A percentile compares a stretch with the other conserved stretches of the same genome.
Conservation (phyloP, 1,140 invertebrate species). For the Cherax destructor region DNA sequence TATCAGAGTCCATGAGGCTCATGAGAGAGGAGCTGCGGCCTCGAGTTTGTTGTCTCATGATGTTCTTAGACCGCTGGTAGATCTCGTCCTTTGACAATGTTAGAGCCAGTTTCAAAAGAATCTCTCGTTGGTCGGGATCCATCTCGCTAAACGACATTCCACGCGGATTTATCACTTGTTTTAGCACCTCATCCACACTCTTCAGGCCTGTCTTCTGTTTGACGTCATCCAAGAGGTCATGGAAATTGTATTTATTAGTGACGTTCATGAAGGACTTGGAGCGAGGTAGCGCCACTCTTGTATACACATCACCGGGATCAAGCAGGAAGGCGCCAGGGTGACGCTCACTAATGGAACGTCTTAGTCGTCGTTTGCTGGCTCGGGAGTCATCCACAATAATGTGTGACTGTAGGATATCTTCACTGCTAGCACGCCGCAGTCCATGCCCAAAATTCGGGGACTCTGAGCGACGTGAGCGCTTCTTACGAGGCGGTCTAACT, state of each 20-base stretch:
- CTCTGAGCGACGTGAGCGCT: constrained; percentile 24
- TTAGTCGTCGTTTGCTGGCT: constrained; percentile 30
- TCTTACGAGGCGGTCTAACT: constrained; percentile 63
- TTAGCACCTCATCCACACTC: constrained; percentile 90
- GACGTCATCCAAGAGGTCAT: constrained; percentile 73
- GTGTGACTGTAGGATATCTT: constrained; percentile 62
- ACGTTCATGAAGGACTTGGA: constrained; percentile 70
- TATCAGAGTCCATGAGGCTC: constrained; percentile 73
- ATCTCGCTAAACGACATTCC: constrained; percentile 95
- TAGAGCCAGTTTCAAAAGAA: constrained; percentile 88
- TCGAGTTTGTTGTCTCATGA: constrained; percentile 85
- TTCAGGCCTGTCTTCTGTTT: constrained; percentile 84
- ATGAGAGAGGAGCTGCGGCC: constrained; percentile 66
- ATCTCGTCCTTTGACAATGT: constrained; percentile 92
- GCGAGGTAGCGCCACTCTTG: constrained; percentile 63
- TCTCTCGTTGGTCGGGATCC: constrained; percentile 93
- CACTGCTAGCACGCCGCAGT: constrained; percentile 61
- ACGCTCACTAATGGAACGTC: constrained; percentile 59
- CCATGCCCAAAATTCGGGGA: neutral
- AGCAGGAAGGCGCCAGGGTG: constrained; percentile 15
- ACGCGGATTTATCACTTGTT: constrained; percentile 90
- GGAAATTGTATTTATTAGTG: constrained; percentile 71
- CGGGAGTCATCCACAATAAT: constrained; percentile 17
- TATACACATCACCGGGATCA: constrained; percentile 49
- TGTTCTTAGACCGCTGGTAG: constrained; percentile 90